Evolutionary conservation across 2,888 invertebrate species (phyloP).

Genomic region (Lydus trimaculatus): DNA sequence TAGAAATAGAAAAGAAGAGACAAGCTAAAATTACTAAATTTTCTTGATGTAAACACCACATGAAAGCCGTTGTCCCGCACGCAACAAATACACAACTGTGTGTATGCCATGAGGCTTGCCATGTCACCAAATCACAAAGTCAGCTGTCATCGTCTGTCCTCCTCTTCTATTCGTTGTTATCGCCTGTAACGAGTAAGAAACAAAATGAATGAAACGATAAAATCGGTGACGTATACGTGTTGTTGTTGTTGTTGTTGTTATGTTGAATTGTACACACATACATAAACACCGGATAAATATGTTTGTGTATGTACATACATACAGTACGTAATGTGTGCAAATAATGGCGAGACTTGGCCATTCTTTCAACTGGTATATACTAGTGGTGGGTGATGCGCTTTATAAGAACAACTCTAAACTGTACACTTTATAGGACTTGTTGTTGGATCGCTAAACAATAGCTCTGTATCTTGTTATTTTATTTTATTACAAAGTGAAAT

Average conservation of each 20-base stretch:
- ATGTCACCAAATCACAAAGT: constrained; percentile 55
- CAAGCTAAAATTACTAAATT: too few species aligned
- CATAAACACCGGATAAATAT: constrained; percentile 13
- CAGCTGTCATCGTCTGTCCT: constrained; percentile 54
- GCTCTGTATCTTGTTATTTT: constrained; percentile 24
- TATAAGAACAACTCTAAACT: constrained; percentile 54
- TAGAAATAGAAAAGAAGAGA: too few species aligned
- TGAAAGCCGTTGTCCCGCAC: constrained; percentile 50
- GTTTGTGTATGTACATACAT: constrained; percentile 45
- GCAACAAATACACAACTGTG: constrained; percentile 55
- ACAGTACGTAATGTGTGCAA: constrained; percentile 53
- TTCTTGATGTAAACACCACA: constrained; percentile 40
- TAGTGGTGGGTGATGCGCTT: constrained; percentile 44
- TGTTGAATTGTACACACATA: constrained; percentile 38
- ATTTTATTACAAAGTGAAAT: constrained; percentile 14
- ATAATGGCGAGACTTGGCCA: constrained; percentile 49
- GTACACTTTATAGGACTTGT: constrained; percentile 56
- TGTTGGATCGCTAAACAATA: constrained; percentile 47
- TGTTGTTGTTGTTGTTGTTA: constrained; percentile 30
- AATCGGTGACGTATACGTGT: constrained; percentile 55
- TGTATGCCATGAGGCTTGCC: constrained; percentile 31
- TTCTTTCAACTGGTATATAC: constrained; percentile 50
- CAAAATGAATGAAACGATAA: constrained; percentile 54
- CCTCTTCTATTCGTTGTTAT: constrained; percentile 46
- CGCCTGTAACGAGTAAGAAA: constrained; percentile 47